Conservation (phyloP, 2,797 vertebrate species). For the Alauda arvensis region DNA sequence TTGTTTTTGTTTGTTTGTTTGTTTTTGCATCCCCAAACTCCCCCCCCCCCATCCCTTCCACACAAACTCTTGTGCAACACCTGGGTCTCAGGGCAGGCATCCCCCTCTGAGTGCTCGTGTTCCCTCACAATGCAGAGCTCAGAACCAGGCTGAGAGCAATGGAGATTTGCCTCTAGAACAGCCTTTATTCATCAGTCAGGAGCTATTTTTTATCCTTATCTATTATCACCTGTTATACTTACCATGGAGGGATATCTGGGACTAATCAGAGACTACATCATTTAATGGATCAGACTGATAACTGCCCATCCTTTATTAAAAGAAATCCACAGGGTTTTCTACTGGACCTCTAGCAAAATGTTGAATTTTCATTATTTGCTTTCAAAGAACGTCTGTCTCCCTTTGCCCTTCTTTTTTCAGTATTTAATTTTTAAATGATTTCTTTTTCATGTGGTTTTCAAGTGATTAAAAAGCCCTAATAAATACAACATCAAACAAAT, state of each 20-base stretch:
- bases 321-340: slow-evolving; percentile 1
- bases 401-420: slow-evolving; percentile 26
- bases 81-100: neutral
- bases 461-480: slow-evolving; percentile 47
- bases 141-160: neutral
- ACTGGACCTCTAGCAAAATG: slow-evolving; percentile 4
- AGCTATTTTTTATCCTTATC: neutral
- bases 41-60: neutral
- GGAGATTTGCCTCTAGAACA: neutral
- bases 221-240: neutral
- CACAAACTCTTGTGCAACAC: neutral
- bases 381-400: slow-evolving; percentile 24
- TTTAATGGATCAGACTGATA: slow-evolving; percentile 12
- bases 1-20: too few relatives aligned
- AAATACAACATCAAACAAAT: slow-evolving; percentile 52
- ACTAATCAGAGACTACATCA: neutral
- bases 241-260: neutral
- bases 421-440: slow-evolving; percentile 54
- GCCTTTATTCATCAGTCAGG: neutral
- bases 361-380: slow-evolving; percentile 26
- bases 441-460: slow-evolving; percentile 37
- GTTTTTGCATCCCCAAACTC: neutral
- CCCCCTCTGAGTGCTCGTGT: neutral
- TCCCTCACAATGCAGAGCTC: neutral
- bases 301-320: neutral